Base-by-base conservation (phyloP, 2,888 invertebrate genomes). In the Margaritifera margaritifera region DNA sequence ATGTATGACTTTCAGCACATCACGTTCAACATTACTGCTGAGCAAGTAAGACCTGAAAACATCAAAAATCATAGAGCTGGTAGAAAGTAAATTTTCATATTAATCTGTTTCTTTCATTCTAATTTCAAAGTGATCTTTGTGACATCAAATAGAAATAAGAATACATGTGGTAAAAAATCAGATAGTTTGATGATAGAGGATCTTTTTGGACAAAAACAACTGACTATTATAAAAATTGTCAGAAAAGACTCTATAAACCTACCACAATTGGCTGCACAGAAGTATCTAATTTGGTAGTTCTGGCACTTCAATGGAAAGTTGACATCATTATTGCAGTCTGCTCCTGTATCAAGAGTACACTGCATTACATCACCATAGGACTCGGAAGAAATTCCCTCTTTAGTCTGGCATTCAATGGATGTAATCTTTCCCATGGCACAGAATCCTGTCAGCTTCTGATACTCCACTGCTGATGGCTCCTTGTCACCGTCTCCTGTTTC, bases 321-420 rank as follows among this genome's bases (percentile, higher is more conserved):
- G 20, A 80, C 78, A 8, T 64, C 66, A 67, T 83, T 80, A 51
- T 72, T 68, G 86, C 96, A 96, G 3, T 93, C 88, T 0, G 96
- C 91, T 0, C 96, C 96, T 19, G 91, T 91, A 79, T 94, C 93
- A 71, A 96, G 86, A 58, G 82, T 77, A 68, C 89, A 89, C 6
- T 72, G 77, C 19, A 76, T 69, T 11, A 77, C 74, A 68, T 85
- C 81, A n/a, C 81, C 77, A 11, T 81, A 79, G 15, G 74, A 86
- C 72, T 63, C 31, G 4, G 55, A 53, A 18, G 63, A 63, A 8
- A 55, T 77, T n/a, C 72, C 74, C 55, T 71, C 75, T 0, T 77
- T 66, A 54, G 81, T 77, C 62, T 80, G 70, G 71, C 87, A 87
- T 71, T 86, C 81, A n/a, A 86, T 82, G 19, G 79, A 77, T 6